A percentile compares a stretch with the other conserved stretches of the same genome.
phyloP scores from a whole-genome alignment of 2,113 vertebrate species.

The Podarcis muralis region DNA sequence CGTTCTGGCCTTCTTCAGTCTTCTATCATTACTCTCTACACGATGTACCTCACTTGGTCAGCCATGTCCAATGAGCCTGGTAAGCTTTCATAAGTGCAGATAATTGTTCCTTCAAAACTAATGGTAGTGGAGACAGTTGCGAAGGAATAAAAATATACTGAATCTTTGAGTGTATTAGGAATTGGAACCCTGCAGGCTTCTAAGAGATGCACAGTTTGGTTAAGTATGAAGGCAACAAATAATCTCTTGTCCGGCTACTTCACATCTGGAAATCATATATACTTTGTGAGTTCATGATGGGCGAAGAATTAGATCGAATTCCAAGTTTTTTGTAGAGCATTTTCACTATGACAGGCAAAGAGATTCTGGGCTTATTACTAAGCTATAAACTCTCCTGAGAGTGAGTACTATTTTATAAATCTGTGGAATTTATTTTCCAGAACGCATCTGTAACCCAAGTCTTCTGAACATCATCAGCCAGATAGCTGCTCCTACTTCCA shows the following conservation, averaged over 20 bases:
- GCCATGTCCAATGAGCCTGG: conserved; percentile 94
- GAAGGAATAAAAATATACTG: neutral
- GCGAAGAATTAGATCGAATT: neutral
- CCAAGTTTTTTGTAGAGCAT: neutral
- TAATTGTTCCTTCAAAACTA: neutral
- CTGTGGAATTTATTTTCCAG: conserved; percentile 71
- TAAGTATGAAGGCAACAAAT: neutral
- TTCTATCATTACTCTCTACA: conserved; percentile 91
- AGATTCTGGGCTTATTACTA: neutral
- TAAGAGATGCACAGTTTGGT: neutral
- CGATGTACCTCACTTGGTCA: conserved; percentile 95
- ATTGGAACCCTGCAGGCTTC: neutral
- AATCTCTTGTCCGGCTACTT: neutral
- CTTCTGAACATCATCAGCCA: conserved; percentile 86
- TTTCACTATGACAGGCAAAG: neutral
- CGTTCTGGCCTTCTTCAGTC: conserved; percentile 93
- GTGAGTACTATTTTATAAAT: neutral
- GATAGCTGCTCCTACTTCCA: conserved; percentile 71
- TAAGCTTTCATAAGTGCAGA: conserved; percentile 63
- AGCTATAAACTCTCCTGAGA: neutral
- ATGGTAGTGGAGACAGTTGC: neutral
- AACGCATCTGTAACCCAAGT: conserved; percentile 87
- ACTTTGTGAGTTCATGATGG: neutral
- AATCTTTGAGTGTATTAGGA: neutral
- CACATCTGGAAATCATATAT: neutral